A percentile compares a stretch with the other conserved stretches of the same genome.
phyloP scores from a whole-genome alignment of 1,140 invertebrate species.

The Zaprionus nigranus region DNA sequence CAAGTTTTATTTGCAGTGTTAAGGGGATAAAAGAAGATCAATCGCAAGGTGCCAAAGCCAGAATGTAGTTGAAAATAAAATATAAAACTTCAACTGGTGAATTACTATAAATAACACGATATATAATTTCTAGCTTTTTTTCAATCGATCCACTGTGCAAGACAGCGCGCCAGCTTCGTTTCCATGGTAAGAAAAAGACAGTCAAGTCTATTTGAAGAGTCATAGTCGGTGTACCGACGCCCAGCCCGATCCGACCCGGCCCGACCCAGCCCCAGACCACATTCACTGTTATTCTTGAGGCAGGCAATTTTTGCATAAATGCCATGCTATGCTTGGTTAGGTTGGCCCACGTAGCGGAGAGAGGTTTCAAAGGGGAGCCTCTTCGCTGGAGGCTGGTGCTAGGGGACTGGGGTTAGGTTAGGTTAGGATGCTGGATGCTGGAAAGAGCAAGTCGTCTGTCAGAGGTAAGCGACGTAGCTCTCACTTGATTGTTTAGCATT shows the following conservation, averaged over 20 bases:
- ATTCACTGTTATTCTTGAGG: constrained; percentile 13
- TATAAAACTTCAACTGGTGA: background rate
- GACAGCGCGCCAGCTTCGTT: constrained; percentile 8
- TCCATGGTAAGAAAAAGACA: constrained; percentile 39
- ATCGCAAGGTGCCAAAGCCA: too few relatives aligned
- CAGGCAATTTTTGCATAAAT: constrained; percentile 73
- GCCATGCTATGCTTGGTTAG: constrained; percentile 56
- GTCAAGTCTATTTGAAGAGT: constrained; percentile 63
- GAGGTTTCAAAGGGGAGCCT: background rate
- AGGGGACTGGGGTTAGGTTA: constrained; percentile 3
- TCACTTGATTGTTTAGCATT: constrained; percentile 66
- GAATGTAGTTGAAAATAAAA: too few relatives aligned
- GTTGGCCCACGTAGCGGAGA: constrained; percentile 22
- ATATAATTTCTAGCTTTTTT: background rate
- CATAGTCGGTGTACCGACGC: constrained; percentile 7
- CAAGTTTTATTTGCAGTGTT: too few relatives aligned
- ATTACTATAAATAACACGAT: background rate
- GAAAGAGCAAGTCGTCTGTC: constrained; percentile 36
- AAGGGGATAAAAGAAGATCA: too few relatives aligned
- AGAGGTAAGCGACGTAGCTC: constrained; percentile 47
- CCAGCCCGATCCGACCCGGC: background rate
- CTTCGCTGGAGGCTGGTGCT: background rate
- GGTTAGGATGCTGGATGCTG: constrained; percentile 52
- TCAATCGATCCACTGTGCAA: constrained; percentile 37
- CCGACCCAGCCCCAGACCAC: background rate